Conservation (phyloP, 2,797 vertebrate species). For the Prunella strophiata region DNA sequence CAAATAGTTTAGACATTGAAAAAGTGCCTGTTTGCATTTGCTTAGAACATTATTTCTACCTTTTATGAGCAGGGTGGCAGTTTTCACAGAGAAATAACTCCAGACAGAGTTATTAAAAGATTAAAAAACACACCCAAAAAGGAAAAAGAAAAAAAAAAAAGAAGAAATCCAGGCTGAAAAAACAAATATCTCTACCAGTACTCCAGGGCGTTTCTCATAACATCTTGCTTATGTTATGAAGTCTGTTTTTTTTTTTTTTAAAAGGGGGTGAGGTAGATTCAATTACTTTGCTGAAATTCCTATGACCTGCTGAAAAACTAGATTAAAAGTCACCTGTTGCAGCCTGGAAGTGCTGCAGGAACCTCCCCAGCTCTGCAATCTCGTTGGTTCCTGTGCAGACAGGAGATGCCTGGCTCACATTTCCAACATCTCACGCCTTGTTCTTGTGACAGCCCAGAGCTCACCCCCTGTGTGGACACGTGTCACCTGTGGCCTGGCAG, state of each 20-base stretch:
- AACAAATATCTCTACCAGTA: conserved; percentile 45
- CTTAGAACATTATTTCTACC: not conserved
- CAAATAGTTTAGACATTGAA: not conserved
- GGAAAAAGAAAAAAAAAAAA: not conserved
- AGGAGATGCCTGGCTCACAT: not conserved
- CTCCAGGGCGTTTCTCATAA: conserved; percentile 8
- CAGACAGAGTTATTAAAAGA: conserved; percentile 44
- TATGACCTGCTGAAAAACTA: not conserved
- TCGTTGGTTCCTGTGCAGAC: not conserved
- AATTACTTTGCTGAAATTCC: not conserved
- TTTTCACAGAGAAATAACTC: conserved; percentile 34
- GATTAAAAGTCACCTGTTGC: not conserved
- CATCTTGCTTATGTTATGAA: conserved; percentile 31
- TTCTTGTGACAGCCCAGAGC: not conserved
- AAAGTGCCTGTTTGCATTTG: not conserved
- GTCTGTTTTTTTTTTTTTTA: not conserved
- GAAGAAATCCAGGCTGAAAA: conserved; percentile 15
- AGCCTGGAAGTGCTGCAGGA: not conserved
- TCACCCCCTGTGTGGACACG: not conserved
- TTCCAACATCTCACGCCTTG: accelerated
- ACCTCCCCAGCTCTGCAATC: not conserved
- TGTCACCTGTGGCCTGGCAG: not conserved
- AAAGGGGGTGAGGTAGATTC: not conserved
- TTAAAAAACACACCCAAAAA: conserved; percentile 22
- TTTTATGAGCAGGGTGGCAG: not conserved